These are phyloP conservation scores for Drosophila atripex DNA, from an alignment of 2,888 invertebrate genomes.

Conservation along the genomic window DNA sequence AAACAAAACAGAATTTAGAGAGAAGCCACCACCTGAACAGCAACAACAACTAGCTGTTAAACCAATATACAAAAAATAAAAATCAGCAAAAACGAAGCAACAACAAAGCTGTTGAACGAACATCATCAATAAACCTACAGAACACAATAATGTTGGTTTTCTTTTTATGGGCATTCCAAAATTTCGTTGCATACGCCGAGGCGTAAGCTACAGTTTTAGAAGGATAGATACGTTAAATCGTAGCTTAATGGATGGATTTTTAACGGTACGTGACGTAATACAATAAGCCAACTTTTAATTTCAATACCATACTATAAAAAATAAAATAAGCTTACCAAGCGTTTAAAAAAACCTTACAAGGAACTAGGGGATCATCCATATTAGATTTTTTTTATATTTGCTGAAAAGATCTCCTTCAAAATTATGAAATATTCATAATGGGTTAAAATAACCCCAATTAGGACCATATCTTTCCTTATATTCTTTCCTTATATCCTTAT, in stretches of 20 bases:
- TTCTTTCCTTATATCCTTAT: too few relatives aligned
- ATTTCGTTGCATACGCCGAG: slow-evolving; percentile 44
- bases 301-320: too few relatives aligned
- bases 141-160: slow-evolving; percentile 49
- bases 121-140: slow-evolving; percentile 68
- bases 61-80: slow-evolving; percentile 60
- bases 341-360: too few relatives aligned
- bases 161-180: neutral
- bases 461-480: too few relatives aligned
- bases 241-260: neutral
- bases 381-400: too few relatives aligned
- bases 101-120: slow-evolving; percentile 53
- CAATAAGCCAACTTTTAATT: too few relatives aligned
- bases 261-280: neutral
- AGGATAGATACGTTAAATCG: neutral
- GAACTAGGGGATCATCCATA: too few relatives aligned
- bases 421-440: too few relatives aligned
- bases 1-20: slow-evolving; percentile 12
- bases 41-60: slow-evolving; percentile 49
- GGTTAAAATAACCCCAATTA: too few relatives aligned
- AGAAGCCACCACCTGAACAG: slow-evolving; percentile 26
- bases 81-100: slow-evolving; percentile 37
- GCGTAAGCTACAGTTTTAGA: slow-evolving; percentile 42
- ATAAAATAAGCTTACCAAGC: too few relatives aligned
- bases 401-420: too few relatives aligned